Evolutionary conservation across 2,797 vertebrate species (phyloP).

Genomic region (Anguilla marmorata): DNA sequence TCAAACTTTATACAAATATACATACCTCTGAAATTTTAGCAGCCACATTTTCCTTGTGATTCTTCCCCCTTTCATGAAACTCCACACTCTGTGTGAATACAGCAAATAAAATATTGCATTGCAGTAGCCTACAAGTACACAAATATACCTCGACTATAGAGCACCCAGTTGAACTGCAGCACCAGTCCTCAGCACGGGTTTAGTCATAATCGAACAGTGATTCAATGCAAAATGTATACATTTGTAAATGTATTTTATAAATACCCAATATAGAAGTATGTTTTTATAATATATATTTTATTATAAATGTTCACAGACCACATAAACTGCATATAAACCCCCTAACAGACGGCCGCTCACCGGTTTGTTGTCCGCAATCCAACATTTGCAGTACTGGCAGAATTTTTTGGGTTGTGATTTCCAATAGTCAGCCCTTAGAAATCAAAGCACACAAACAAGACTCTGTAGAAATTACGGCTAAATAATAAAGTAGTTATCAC

Average conservation of each 20-base stretch:
- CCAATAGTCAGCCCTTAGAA: slow-evolving; percentile 94
- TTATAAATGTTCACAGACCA: not conserved
- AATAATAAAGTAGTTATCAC: slow-evolving; percentile 12
- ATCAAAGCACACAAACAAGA: not conserved
- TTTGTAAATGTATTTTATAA: no score
- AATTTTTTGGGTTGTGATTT: slow-evolving; percentile 98
- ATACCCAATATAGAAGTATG: no score
- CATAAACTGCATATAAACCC: not conserved
- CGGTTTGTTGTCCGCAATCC: slow-evolving; percentile 98
- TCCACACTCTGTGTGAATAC: slow-evolving; percentile 83
- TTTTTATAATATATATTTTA: no score
- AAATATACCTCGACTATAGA: not conserved
- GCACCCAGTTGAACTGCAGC: not conserved
- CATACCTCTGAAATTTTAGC: slow-evolving; percentile 93
- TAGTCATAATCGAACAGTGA: not conserved
- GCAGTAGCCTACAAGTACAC: not conserved
- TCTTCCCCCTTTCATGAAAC: slow-evolving; percentile 98
- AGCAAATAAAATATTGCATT: slow-evolving; percentile 28
- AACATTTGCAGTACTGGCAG: slow-evolving; percentile 98
- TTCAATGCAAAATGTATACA: not conserved
- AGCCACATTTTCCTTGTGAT: slow-evolving; percentile 98
- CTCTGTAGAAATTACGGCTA: slow-evolving; percentile 47
- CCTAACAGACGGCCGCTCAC: slow-evolving; percentile 66
- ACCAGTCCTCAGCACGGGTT: not conserved
- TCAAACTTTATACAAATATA: not conserved